These are phyloP conservation scores for Bombus vancouverensis DNA, from an alignment of 1,140 invertebrate genomes.

Conservation along the genomic window DNA sequence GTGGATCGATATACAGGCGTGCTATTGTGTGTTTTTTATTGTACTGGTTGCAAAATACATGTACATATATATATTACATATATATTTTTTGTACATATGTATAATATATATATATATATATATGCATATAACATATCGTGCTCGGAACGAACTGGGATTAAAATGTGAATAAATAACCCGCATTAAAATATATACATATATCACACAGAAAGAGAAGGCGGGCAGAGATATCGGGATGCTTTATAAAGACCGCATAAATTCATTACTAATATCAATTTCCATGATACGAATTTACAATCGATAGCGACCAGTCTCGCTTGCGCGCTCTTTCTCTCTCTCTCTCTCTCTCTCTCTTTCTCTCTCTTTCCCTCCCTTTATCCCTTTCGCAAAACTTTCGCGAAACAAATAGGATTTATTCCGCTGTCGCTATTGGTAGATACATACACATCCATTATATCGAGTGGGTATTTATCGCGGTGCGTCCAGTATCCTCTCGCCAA, in stretches of 20 bases:
- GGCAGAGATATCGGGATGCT: not conserved
- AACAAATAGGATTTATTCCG: constrained; percentile 65
- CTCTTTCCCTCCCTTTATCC: too few species aligned
- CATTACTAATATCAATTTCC: constrained; percentile 61
- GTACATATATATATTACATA: not conserved
- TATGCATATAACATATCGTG: not conserved
- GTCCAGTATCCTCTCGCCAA: constrained; percentile 61
- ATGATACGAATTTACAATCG: constrained; percentile 56
- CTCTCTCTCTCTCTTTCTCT: not conserved
- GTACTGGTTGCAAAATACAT: too few species aligned
- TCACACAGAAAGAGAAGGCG: not conserved
- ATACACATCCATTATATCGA: constrained; percentile 63
- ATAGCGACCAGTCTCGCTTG: not conserved
- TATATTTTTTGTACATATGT: too few species aligned
- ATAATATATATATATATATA: too few species aligned
- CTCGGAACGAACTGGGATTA: not conserved
- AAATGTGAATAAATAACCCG: constrained; percentile 13
- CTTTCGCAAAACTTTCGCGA: constrained; percentile 12
- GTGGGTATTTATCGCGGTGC: constrained; percentile 64
- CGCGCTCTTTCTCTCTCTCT: not conserved
- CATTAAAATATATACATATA: constrained; percentile 23
- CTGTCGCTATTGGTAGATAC: constrained; percentile 43
- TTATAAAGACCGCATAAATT: constrained; percentile 46
- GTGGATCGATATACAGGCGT: not conserved
- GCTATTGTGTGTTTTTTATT: not conserved